These are phyloP conservation scores for Branchinecta lindahli DNA, from an alignment of 1,140 invertebrate genomes.

Conservation along the genomic window DNA sequence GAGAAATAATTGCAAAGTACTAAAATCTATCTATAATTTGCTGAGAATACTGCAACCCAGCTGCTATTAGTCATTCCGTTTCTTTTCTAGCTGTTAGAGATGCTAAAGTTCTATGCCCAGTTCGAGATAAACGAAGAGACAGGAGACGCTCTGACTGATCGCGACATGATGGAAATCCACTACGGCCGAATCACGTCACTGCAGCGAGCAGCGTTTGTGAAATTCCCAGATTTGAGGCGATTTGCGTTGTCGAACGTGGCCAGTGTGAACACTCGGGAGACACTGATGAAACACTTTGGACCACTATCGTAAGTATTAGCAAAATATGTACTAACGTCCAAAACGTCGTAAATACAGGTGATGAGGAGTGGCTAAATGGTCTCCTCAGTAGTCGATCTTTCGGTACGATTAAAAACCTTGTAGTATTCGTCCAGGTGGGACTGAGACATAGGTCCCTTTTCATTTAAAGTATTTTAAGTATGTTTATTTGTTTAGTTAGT, in stretches of 20 bases:
- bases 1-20: no score
- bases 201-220: slow-evolving; percentile 81
- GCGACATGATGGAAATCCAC: slow-evolving; percentile 83
- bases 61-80: slow-evolving; percentile 20
- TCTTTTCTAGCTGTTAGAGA: slow-evolving; percentile 66
- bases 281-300: slow-evolving; percentile 71
- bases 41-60: no score
- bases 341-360: no score
- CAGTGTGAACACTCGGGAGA: slow-evolving; percentile 72
- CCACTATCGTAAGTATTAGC: slow-evolving; percentile 42
- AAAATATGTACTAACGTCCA: no score
- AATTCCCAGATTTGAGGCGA: slow-evolving; percentile 67
- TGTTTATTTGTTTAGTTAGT: slow-evolving; percentile 17
- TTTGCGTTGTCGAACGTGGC: slow-evolving; percentile 89
- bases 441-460: no score
- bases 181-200: slow-evolving; percentile 77
- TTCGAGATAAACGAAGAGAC: slow-evolving; percentile 97
- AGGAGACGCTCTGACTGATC: slow-evolving; percentile 81
- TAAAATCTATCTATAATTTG: no score
- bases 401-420: no score
- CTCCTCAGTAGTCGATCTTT: no score
- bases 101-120: slow-evolving; percentile 87
- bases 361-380: no score
- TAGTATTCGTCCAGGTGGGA: no score
- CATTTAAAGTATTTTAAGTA: no score